Base-by-base conservation (phyloP, 2,888 invertebrate genomes). In the Argynnis bischoffii region DNA sequence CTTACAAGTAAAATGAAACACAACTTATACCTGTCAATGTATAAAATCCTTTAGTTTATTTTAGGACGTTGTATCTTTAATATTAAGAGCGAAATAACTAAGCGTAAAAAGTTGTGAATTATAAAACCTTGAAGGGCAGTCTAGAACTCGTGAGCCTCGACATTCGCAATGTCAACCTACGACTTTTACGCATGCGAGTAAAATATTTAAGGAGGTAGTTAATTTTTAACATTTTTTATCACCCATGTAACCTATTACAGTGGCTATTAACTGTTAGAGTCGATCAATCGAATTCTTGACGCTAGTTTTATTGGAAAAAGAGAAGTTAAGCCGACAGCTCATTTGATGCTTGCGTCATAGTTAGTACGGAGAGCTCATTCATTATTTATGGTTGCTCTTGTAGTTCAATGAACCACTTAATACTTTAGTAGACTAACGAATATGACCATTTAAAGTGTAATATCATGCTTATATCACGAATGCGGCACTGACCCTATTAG, bases 131-230 rank as follows among this genome's bases (percentile, higher is more conserved):
- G 69, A 69, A 48, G 48, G 31, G 47, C 69, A 55, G 56, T 61
- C 63, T 16, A 63, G 59, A 63, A 66, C 63, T 65, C 60, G 67
- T 55, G 54, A 59, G 46, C 69, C 64, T 67, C 69, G 69, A 69
- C 72, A 70, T 71, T 72, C 65, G 69, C 71, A 83, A 82, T 81
- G 79, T 78, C 82, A 82, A 77, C 75, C 66, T 75, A 71, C 72
- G 68, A 77, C 81, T 83, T 83, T 83, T 81, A 79, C 67, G 41
- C n/a, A 67, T 26, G 15, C 41, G 21, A 55, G 11, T 59, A 53
- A 66, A 13, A 41, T 66, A 56, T 55, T 55, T 61, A 51, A 35
- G 53, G 6, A n/a, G 48, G 59, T 1, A 48, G 47, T 59, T 26
- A 26, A 31, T 55, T 26, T 21, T 48, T n/a, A n/a, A n/a, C 11